phyloP scores from a whole-genome alignment of 2,113 vertebrate species.

The Hippocampus mohnikei region DNA sequence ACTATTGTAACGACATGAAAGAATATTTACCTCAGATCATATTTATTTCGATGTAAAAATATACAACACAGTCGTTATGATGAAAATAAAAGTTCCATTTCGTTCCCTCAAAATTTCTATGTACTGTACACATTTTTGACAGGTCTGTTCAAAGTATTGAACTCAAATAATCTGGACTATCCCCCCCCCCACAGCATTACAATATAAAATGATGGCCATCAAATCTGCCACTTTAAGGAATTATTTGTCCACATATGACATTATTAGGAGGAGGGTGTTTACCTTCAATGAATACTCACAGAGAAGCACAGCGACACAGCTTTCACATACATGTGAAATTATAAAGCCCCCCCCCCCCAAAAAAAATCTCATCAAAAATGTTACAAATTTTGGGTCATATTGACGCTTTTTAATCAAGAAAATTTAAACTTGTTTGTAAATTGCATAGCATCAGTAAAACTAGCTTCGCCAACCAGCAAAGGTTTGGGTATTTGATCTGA shows the following conservation, averaged over 20 bases:
- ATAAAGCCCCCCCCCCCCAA: neutral
- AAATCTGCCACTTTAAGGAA: too few relatives aligned
- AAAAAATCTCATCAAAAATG: neutral
- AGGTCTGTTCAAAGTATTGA: neutral
- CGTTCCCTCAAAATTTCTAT: neutral
- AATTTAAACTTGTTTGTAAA: neutral
- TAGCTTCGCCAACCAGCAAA: slow-evolving; percentile 76
- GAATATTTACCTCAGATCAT: neutral
- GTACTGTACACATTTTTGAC: neutral
- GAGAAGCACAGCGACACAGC: neutral
- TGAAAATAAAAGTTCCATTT: slow-evolving; percentile 1
- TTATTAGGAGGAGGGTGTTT: neutral
- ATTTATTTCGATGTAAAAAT: slow-evolving; percentile 45
- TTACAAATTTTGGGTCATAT: neutral
- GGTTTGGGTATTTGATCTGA: slow-evolving; percentile 65
- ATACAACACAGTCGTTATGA: slow-evolving; percentile 21
- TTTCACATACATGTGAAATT: neutral
- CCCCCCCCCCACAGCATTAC: neutral
- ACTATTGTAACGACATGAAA: neutral
- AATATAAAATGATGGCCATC: neutral
- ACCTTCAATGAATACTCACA: neutral
- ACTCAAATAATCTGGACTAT: neutral
- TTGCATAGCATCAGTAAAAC: slow-evolving; percentile 28
- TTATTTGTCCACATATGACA: neutral
- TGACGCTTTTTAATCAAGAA: slow-evolving; percentile 1